A percentile compares a stretch with the other conserved stretches of the same genome.
phyloP scores from a whole-genome alignment of 2,888 invertebrate genomes.

The Caenorhabditis angaria region DNA sequence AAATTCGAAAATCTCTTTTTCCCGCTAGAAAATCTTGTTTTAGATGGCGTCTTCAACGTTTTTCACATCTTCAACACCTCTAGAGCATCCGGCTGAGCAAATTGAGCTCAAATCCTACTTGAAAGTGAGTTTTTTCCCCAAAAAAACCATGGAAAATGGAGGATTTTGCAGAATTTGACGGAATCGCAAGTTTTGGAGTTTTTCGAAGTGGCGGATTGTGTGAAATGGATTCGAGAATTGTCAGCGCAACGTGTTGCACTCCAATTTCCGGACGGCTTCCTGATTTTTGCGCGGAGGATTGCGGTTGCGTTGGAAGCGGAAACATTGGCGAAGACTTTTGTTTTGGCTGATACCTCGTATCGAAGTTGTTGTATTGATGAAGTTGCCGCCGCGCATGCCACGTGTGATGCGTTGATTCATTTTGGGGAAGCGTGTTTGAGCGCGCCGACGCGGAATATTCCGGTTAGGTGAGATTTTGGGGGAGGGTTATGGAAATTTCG shows the following conservation, averaged over 20 bases:
- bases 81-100: conserved; percentile 14
- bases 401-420: conserved; percentile 86
- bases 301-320: conserved; percentile 28
- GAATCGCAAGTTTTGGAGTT: conserved; percentile 39
- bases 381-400: conserved; percentile 87
- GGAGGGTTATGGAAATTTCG: no score
- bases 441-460: conserved; percentile 79
- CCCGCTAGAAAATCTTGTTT: background rate
- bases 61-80: conserved; percentile 37
- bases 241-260: conserved; percentile 58
- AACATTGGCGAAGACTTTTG: conserved; percentile 50
- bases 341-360: conserved; percentile 70
- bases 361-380: conserved; percentile 88
- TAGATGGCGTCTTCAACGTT: conserved; percentile 3
- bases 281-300: conserved; percentile 50
- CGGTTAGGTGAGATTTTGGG: conserved; percentile 77
- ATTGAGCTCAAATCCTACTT: conserved; percentile 7
- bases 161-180: conserved; percentile 15
- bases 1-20: no score
- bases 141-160: background rate
- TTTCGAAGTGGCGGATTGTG: conserved; percentile 57
- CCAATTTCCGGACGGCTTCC: conserved; percentile 65
- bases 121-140: background rate
- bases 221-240: conserved; percentile 57
- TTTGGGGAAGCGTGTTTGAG: conserved; percentile 90